Evolutionary conservation across 2,888 invertebrate species (phyloP), one percentile per base, ranked within the genome.

Genomic region (Chloroclysta siterata): DNA sequence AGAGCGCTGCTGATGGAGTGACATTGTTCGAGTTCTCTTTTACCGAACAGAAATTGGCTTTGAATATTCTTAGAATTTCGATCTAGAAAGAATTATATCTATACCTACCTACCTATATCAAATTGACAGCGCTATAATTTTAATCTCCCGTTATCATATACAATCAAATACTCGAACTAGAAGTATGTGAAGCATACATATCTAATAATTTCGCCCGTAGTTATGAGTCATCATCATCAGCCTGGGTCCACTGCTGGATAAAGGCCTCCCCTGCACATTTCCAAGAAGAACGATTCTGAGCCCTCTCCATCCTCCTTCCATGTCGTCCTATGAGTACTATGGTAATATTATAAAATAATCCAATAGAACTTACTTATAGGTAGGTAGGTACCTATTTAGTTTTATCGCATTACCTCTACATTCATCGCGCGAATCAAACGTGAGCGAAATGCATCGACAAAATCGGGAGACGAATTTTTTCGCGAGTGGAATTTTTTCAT

Each of bases 381-480:
- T 33, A 33, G 5, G 33, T 33, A 33, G 33, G 33, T 33, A 36
- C 7, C 10, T 36, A 36, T 8, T 7, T 0, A 44, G 5, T 42
- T 8, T 44, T 44, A 8, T 44, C 15, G 15, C 15, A 44, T 8
- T 0, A 11, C 4, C 4, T 44, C 15, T 13, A 14, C 15, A 44
- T 44, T 44, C 44, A 55, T 39, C 47, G 22, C 2, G 8, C 55
- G 17, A 60, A 53, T 39, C 8, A 28, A 28, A 28, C 36, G 14
- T 47, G 36, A 15, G 41, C 46, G 28, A 47, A 39, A 17, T 60
- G 53, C 47, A 29, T 28, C 28, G 15, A 53, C 47, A 41, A 60
- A 52, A 36, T 42, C 36, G 22, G 13, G 53, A 53, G 47, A 53
- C 47, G 47, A 59, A 44, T 15, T 42, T 53, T 60, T 47, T 47